Evolutionary conservation across 2,113 vertebrate genomes (phyloP), one percentile per base, ranked within the genome.

Genomic region (Natator depressus): DNA sequence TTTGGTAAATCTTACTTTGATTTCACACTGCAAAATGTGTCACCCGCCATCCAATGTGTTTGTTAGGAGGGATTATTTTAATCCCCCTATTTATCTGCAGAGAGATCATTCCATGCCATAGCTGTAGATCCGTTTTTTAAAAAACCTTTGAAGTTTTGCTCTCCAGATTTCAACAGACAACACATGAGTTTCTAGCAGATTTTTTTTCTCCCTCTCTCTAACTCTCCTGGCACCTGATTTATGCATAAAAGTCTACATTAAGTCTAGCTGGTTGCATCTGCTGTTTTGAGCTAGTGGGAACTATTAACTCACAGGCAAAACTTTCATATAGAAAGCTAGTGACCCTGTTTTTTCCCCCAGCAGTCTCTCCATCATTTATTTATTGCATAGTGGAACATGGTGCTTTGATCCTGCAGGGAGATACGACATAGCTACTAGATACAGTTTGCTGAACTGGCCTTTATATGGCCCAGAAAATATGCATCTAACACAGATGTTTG

Each of bases 301-400:
- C 89, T 94, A 93, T 96, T 96, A 97, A 93, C 79, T 96, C 57
- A 76, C 59, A 94, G 92, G 75, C 13, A 85, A 95, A 94, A 87
- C 75, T 88, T 88, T 91, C 85, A 85, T 51, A 79, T 0, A 79
- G 87, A 85, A 79, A 93, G 79, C 47, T 57, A 14, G 12, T 82
- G 89, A 95, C 90, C 81, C 91, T 92, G 54, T 75, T 91, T 92
- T 42, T 93, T 79, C 87, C 79, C 53, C 50, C 90, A 93, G 83
- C 50, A 89, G 84, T 38, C 50, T 91, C 82, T 65, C 57, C 14
- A 31, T 85, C 83, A 88, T 95, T 96, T 94, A 94, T 94, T 95
- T 89, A 95, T 79, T 75, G 47, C n/a, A 47, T 85, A 31, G 35
- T 47, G 4, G 75, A 89, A 91, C 82, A 85, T 42, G 57, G 47